phyloP scores from a whole-genome alignment of 1,140 invertebrate species.

The Aphelinus certus region DNA sequence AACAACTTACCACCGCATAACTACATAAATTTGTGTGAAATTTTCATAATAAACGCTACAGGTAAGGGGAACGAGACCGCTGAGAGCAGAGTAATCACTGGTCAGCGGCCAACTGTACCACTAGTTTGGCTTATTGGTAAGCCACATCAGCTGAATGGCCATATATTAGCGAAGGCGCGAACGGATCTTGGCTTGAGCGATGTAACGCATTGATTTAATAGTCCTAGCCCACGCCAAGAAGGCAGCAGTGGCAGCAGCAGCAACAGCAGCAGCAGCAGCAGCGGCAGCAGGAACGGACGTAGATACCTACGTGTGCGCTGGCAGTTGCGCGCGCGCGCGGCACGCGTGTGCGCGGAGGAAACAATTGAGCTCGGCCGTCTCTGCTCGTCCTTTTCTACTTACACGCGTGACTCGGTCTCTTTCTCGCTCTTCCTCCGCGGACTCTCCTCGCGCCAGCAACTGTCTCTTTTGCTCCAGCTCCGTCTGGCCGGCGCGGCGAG shows the following conservation, averaged over 20 bases:
- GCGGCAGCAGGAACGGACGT: constrained; percentile 46
- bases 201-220: constrained; percentile 62
- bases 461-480: not conserved
- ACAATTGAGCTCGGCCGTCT: constrained; percentile 60
- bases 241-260: constrained; percentile 36
- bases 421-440: constrained; percentile 29
- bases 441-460: not conserved
- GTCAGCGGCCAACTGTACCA: too few species aligned
- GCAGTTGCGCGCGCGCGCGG: constrained; percentile 45
- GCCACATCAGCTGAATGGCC: constrained; percentile 26
- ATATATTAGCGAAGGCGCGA: constrained; percentile 60
- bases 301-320: constrained; percentile 45
- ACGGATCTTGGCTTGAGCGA: constrained; percentile 52
- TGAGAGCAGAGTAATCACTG: too few species aligned
- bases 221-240: constrained; percentile 57
- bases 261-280: constrained; percentile 54
- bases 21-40: too few species aligned
- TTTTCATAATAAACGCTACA: too few species aligned
- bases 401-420: constrained; percentile 29
- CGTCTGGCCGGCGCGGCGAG: constrained; percentile 39
- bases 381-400: constrained; percentile 22
- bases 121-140: too few species aligned
- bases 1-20: too few species aligned
- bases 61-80: too few species aligned
- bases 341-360: constrained; percentile 64